Percentiles rank a stretch among this genome's conserved stretches.
Conservation (phyloP, 2,888 invertebrate species). For the Shargacucullia verbasci region DNA sequence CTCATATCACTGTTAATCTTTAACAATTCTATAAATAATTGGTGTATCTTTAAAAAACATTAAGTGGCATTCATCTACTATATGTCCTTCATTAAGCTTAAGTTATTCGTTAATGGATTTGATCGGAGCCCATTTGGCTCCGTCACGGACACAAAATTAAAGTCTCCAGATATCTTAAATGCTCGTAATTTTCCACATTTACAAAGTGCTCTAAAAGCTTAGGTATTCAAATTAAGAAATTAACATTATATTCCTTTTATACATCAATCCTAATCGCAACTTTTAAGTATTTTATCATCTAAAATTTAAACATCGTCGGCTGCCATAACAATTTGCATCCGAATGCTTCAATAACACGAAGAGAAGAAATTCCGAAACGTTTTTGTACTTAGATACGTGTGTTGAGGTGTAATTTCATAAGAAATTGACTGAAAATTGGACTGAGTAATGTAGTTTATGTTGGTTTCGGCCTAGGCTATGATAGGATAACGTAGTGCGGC, state of each 20-base stretch:
- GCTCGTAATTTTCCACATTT: conserved; percentile 66
- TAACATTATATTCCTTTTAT: conserved; percentile 60
- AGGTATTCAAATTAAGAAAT: conserved; percentile 70
- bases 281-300: conserved; percentile 44
- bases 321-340: conserved; percentile 50
- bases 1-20: conserved; percentile 54
- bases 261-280: conserved; percentile 35
- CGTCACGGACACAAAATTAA: conserved; percentile 66
- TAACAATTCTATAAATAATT: conserved; percentile 62
- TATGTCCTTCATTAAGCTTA: conserved; percentile 72
- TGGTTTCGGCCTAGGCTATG: conserved; percentile 86
- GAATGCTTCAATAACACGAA: conserved; percentile 61
- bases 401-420: conserved; percentile 84
- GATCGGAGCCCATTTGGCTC: conserved; percentile 60
- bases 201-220: conserved; percentile 64
- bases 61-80: conserved; percentile 60
- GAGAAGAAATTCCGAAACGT: conserved; percentile 70
- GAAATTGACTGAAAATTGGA: conserved; percentile 88
- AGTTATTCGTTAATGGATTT: conserved; percentile 73
- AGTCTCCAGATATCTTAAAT: conserved; percentile 65
- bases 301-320: conserved; percentile 49
- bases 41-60: conserved; percentile 58
- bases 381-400: conserved; percentile 84
- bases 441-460: conserved; percentile 87
- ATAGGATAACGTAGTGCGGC: conserved; percentile 83